Evolutionary conservation across 2,888 invertebrate species (phyloP).

Genomic region (Spicauda simplicius): DNA sequence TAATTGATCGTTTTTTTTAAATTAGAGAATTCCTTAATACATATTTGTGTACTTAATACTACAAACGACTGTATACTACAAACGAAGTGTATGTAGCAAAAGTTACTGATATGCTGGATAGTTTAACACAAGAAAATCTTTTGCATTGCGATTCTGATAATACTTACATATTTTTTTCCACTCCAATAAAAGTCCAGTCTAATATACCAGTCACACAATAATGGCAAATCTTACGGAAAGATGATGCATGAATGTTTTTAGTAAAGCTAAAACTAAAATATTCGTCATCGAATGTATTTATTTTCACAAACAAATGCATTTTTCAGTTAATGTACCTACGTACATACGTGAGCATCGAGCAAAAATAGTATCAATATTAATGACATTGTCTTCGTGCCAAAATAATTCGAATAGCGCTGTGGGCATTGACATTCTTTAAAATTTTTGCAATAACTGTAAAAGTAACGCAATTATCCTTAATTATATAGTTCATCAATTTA

Average conservation of each 20-base stretch:
- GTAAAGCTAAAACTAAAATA: conserved; percentile 6
- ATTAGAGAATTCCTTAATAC: too few species aligned
- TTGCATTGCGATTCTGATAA: too few species aligned
- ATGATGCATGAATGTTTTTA: background rate
- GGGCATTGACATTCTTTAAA: conserved; percentile 71
- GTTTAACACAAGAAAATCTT: too few species aligned
- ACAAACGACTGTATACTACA: too few species aligned
- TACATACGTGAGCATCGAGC: conserved; percentile 61
- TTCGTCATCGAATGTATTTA: conserved; percentile 29
- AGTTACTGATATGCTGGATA: too few species aligned
- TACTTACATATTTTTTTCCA: too few species aligned
- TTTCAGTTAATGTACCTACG: conserved; percentile 38
- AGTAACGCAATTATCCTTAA: background rate
- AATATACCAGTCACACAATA: background rate
- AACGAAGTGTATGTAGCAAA: too few species aligned
- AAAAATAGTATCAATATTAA: conserved; percentile 79
- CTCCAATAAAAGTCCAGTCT: background rate
- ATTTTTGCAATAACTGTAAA: conserved; percentile 33
- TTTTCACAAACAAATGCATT: conserved; percentile 44
- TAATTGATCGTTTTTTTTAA: too few species aligned
- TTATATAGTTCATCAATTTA: background rate
- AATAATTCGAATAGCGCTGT: conserved; percentile 76
- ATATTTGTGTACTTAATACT: too few species aligned
- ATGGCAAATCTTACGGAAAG: background rate
- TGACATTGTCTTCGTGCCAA: conserved; percentile 76